Evolutionary conservation across 37 sponge, comb jelly and placozoan genomes (phyloP).

Genomic region (Cliona cf. orientalis): DNA sequence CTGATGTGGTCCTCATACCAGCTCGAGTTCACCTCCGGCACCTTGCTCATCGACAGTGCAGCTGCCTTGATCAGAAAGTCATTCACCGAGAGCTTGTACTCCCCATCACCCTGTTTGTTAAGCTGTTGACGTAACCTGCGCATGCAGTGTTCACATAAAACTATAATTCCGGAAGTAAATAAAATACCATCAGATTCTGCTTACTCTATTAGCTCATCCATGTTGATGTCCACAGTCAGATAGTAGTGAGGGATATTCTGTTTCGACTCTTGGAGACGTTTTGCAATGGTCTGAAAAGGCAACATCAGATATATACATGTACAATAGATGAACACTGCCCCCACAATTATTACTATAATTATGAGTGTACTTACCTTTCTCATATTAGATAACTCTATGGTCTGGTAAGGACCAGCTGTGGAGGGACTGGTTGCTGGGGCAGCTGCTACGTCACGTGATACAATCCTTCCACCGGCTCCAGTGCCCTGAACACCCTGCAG

Average conservation of each 20-base stretch:
- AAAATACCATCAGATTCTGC: neutral
- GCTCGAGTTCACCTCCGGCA: slow-evolving; percentile 95
- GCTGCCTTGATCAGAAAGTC: slow-evolving; percentile 96
- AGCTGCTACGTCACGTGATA: slow-evolving; percentile 74
- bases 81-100: slow-evolving; percentile 90
- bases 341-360: neutral
- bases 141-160: neutral
- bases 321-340: neutral
- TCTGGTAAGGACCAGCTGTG: slow-evolving; percentile 57
- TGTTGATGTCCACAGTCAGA: slow-evolving; percentile 76
- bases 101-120: slow-evolving; percentile 43
- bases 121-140: slow-evolving; percentile 61
- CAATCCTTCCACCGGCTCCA: slow-evolving; percentile 89
- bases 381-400: slow-evolving; percentile 84
- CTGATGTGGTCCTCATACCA: slow-evolving; percentile 88
- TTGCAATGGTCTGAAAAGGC: slow-evolving; percentile 48
- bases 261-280: slow-evolving; percentile 79
- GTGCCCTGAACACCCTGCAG: slow-evolving; percentile 67
- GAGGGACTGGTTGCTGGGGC: slow-evolving; percentile 10
- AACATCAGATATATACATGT: too few species aligned
- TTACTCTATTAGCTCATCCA: slow-evolving; percentile 74
- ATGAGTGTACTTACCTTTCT: slow-evolving; percentile 81
- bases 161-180: too few species aligned
- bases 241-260: slow-evolving; percentile 96
- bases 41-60: slow-evolving; percentile 74